Base-by-base conservation (phyloP, 2,113 vertebrate species). In the Chloroceryle aenea region DNA sequence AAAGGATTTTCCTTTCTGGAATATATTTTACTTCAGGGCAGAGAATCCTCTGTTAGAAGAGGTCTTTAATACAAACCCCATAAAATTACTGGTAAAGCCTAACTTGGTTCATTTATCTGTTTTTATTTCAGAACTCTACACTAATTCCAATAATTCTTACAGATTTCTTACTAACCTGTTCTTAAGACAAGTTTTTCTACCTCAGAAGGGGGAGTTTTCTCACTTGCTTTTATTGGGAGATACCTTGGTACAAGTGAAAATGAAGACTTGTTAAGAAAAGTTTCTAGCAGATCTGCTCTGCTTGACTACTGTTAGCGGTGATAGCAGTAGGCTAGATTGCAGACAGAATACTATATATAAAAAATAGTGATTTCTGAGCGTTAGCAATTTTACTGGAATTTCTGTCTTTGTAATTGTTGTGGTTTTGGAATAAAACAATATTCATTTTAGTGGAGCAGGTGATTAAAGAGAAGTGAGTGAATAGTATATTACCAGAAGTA, bases 61-160 rank as follows among this genome's bases (percentile, higher is more conserved):
- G 14, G 2, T 14, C 43, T 56, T 56, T 50, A 90, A n/a, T 19
- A n/a, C 3, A 52, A 84, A 88, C 47, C 7, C 8, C 18, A 53
- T 52, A 74, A 84, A 67, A 47, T 20, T 50, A 36, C 4, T n/a
- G 52, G 3, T 14, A 74, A 67, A 25, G 6, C 5, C n/a, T 55
- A 47, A 67, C 5, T 81, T 58, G 20, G 4, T n/a, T n/a, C 0
- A 0, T 64, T 90, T 69, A 6, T 20, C n/a, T 47, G 3, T 17
- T 89, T 85, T 72, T 61, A 8, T 58, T 26, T 67, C 36, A 45
- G 11, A 72, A 27, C 4, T 76, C 27, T 22, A 59, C 40, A 38
- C 2, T 69, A 82, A 72, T 79, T 19, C 5, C 6, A 50, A 0
- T 0, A 75, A 43, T 50, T 72, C 10, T 61, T 73, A 58, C 1